A percentile compares a stretch with the other conserved stretches of the same genome.
phyloP scores from a whole-genome alignment of 1,140 invertebrate species.

The Plutomurus gul region DNA sequence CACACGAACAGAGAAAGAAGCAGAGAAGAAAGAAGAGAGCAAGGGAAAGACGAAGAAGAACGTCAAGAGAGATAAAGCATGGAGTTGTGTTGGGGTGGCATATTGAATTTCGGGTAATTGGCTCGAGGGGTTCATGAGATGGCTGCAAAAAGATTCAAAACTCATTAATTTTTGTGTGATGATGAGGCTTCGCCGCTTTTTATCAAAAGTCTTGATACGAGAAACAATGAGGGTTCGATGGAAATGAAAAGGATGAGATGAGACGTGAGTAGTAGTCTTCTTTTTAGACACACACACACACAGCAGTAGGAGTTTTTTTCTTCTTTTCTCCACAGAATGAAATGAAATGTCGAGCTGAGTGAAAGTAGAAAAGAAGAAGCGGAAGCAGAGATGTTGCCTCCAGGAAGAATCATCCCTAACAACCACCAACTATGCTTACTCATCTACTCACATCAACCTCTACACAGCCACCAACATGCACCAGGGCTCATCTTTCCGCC shows the following conservation, averaged over 20 bases:
- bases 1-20: not conserved
- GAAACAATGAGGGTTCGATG: slow-evolving; percentile 31
- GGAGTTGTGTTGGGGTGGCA: not conserved
- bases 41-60: not conserved
- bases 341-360: slow-evolving; percentile 26
- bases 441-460: not conserved
- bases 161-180: slow-evolving; percentile 44
- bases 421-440: not conserved
- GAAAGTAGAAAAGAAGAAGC: slow-evolving; percentile 24
- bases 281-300: not conserved
- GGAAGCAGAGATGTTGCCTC: slow-evolving; percentile 15
- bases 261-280: not conserved
- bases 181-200: slow-evolving; percentile 31
- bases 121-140: slow-evolving; percentile 34
- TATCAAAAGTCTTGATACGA: slow-evolving; percentile 31
- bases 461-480: too few relatives aligned
- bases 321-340: slow-evolving; percentile 1
- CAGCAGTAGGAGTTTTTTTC: not conserved
- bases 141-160: slow-evolving; percentile 35
- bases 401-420: slow-evolving; percentile 6
- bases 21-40: not conserved
- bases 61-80: slow-evolving; percentile 32
- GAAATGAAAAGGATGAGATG: slow-evolving; percentile 9
- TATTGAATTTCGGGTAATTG: slow-evolving; percentile 40
- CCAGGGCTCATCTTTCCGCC: too few relatives aligned